phyloP scores from a whole-genome alignment of 2,113 vertebrate species.

The Cathartes aura region DNA sequence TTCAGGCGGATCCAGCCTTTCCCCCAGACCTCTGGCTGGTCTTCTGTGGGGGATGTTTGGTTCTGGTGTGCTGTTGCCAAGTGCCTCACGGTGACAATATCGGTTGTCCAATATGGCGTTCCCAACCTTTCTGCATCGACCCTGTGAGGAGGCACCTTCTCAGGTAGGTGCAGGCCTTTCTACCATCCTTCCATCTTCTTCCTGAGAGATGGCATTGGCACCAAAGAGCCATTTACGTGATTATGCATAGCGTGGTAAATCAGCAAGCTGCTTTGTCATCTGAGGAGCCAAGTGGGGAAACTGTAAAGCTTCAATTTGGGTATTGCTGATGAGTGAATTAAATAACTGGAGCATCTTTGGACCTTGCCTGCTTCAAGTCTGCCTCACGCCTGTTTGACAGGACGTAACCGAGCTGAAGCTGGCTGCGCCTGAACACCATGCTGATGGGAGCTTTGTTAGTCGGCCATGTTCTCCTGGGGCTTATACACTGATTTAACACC shows the following conservation, averaged over 20 bases:
- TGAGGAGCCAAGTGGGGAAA: background rate
- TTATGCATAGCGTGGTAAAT: background rate
- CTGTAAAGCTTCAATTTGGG: background rate
- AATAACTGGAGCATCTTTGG: background rate
- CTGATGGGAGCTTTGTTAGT: background rate
- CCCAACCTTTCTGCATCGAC: fast-evolving
- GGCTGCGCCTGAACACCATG: background rate
- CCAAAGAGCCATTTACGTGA: background rate
- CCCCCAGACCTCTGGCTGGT: background rate
- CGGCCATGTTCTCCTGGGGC: background rate
- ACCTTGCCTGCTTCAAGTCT: background rate
- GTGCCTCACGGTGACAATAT: background rate
- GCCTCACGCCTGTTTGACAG: background rate
- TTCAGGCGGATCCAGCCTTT: background rate
- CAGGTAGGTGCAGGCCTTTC: background rate
- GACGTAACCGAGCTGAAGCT: fast-evolving
- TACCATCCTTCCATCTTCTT: background rate
- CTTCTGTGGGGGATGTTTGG: too few relatives aligned
- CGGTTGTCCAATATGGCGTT: background rate
- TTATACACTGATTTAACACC: background rate
- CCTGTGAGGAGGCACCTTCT: background rate
- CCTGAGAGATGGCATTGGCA: background rate
- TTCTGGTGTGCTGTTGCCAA: background rate
- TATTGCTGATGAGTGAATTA: background rate
- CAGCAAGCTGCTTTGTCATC: background rate